Percentiles rank a stretch among this genome's conserved stretches.
Conservation (phyloP, 2,797 vertebrate species). For the Propithecus deckenii region DNA sequence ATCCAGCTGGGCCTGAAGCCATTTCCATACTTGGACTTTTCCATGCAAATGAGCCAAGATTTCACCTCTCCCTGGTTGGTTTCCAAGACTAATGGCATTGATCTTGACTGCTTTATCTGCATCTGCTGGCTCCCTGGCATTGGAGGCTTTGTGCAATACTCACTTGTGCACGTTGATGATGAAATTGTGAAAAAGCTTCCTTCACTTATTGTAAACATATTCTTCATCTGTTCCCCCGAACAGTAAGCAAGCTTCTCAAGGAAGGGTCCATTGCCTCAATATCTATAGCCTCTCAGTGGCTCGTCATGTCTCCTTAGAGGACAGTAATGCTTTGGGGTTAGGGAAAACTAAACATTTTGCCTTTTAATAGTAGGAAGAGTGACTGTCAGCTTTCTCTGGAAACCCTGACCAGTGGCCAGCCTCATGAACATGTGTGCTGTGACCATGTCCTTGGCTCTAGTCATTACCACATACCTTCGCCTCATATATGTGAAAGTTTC, state of each 20-base stretch:
- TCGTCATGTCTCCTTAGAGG: not conserved
- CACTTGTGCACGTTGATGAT: not conserved
- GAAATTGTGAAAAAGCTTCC: not conserved
- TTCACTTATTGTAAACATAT: not conserved
- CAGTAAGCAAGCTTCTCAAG: not conserved
- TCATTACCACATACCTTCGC: not conserved
- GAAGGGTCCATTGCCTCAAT: not conserved
- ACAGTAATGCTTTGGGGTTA: not conserved
- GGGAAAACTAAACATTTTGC: not conserved
- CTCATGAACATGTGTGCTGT: not conserved
- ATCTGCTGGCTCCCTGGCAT: not conserved
- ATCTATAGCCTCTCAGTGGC: not conserved
- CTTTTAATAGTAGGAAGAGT: not conserved
- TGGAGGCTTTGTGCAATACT: not conserved
- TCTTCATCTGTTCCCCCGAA: not conserved
- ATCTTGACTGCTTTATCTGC: not conserved
- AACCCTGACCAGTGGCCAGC: not conserved
- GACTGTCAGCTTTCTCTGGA: not conserved
- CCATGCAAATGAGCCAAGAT: not conserved
- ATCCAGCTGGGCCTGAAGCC: not conserved
- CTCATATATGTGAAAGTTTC: not conserved
- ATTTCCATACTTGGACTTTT: not conserved
- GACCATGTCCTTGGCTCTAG: not conserved
- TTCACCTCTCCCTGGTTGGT: not conserved
- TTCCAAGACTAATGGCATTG: not conserved